Percentiles rank a stretch among this genome's conserved stretches.
These are phyloP conservation scores for Gobio occitaniae DNA, from an alignment of 2,797 vertebrate genomes.

Conservation along the genomic window DNA sequence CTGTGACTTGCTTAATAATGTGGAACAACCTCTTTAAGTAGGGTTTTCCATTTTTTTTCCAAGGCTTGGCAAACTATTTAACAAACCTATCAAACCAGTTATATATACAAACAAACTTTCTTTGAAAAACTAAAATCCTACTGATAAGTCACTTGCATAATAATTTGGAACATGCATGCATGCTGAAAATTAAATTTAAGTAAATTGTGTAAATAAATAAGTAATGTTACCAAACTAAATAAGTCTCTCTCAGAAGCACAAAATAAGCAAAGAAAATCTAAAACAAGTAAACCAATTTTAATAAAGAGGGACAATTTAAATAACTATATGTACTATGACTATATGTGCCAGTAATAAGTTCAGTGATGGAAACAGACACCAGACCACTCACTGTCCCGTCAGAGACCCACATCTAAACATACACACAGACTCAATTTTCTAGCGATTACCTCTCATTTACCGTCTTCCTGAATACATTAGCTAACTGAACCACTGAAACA, in stretches of 20 bases:
- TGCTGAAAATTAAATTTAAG: neutral
- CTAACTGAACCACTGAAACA: constrained; percentile 76
- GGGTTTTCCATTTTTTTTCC: too few species aligned
- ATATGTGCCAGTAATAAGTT: neutral
- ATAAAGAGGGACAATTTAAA: neutral
- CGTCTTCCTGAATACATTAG: constrained; percentile 80
- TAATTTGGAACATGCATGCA: neutral
- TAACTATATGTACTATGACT: neutral
- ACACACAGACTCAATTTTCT: constrained; percentile 63
- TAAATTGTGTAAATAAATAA: too few species aligned
- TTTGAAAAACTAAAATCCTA: too few species aligned
- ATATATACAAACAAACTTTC: too few species aligned
- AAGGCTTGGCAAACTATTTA: too few species aligned
- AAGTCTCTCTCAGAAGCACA: neutral
- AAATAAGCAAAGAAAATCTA: neutral
- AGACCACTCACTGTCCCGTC: constrained; percentile 43
- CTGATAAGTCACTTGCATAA: too few species aligned
- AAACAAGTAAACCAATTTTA: neutral
- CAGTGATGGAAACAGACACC: constrained; percentile 32
- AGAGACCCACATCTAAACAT: neutral
- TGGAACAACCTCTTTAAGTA: too few species aligned
- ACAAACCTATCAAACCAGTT: too few species aligned
- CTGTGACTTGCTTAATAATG: too few species aligned
- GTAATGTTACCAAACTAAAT: neutral
- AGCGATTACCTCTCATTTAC: constrained; percentile 77